Evolutionary conservation across 2,113 vertebrate genomes (phyloP), one percentile per base, ranked within the genome.

Genomic region (Taxidea taxus): DNA sequence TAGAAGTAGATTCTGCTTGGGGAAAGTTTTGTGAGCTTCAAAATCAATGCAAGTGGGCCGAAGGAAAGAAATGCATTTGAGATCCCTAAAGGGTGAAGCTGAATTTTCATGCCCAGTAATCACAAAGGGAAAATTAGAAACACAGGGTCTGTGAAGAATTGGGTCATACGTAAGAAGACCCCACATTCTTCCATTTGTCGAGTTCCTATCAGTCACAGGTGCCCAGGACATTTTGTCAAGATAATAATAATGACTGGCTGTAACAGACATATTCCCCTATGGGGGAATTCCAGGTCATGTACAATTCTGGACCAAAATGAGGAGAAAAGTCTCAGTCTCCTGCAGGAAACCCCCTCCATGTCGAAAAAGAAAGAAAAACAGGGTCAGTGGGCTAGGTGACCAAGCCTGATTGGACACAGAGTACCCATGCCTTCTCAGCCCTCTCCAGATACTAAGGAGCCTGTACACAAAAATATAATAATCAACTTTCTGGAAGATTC

Each of bases 11-110:
- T 56, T 96, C 34, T 95, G 87, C 72, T 96, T 87, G 47, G 72
- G 64, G 39, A 94, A 97, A 96, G 64, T 97, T 95, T 97, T 82
- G 84, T 90, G 90, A 96, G 84, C 47, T 94, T 87, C 87, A 88
- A 92, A 94, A 95, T 95, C 80, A 96, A 89, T 68, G 91, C 47
- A 90, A 91, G 60, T 92, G 85, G 29, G 68, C 87, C 74, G 18
- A 95, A 92, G 89, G 56, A 84, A 51, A 86, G 70, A 80, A 87
- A 81, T n/a, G 64, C 62, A 84, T 44, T 64, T 89, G 60, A 80
- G 49, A 93, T 87, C 51, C 72, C 62, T 83, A 47, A 64, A 95
- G 25, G n/a, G 25, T 85, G 39, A 86, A 74, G 72, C 72, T 58
- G 37, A 72, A 86, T 80, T 93, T 87, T 93, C 37, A 97, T 37